phyloP scores from a whole-genome alignment of 2,113 vertebrate species.

The Ammodytes dubius region DNA sequence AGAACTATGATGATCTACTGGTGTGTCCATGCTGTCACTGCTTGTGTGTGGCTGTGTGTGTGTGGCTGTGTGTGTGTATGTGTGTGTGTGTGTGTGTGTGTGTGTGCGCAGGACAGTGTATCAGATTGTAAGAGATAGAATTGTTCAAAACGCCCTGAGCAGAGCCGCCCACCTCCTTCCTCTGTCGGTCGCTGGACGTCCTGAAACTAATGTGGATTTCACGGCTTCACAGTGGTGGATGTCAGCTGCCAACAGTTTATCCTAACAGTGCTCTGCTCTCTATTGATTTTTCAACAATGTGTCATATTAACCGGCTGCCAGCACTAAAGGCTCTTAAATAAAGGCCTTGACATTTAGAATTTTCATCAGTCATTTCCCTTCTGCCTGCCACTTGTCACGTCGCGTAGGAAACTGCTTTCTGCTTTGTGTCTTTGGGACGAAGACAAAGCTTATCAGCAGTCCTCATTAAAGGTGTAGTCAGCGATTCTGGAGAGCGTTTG shows the following conservation, averaged over 20 bases:
- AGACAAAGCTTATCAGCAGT: slow-evolving; percentile 13
- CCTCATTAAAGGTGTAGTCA: neutral
- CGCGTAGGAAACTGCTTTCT: slow-evolving; percentile 8
- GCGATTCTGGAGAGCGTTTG: too few relatives aligned
- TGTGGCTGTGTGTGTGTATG: slow-evolving; percentile 13
- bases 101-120: slow-evolving; percentile 12
- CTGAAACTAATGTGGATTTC: slow-evolving; percentile 63
- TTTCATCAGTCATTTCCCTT: slow-evolving; percentile 42
- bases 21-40: slow-evolving; percentile 18
- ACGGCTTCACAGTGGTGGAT: slow-evolving; percentile 47
- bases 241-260: slow-evolving; percentile 57
- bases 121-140: slow-evolving; percentile 49
- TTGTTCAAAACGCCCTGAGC: slow-evolving; percentile 18
- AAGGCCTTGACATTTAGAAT: slow-evolving; percentile 51
- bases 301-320: slow-evolving; percentile 55
- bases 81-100: slow-evolving; percentile 13
- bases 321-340: slow-evolving; percentile 50
- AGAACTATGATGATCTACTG: slow-evolving; percentile 10
- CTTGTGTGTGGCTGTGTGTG: slow-evolving; percentile 4
- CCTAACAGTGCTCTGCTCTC: slow-evolving; percentile 51
- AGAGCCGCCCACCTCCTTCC: slow-evolving; percentile 45
- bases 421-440: slow-evolving; percentile 5
- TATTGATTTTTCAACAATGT: slow-evolving; percentile 67
- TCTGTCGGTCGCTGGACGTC: slow-evolving; percentile 50
- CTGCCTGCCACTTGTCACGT: slow-evolving; percentile 47